These are phyloP conservation scores for Caloenas nicobarica DNA, from an alignment of 2,113 vertebrate species.

Conservation along the genomic window DNA sequence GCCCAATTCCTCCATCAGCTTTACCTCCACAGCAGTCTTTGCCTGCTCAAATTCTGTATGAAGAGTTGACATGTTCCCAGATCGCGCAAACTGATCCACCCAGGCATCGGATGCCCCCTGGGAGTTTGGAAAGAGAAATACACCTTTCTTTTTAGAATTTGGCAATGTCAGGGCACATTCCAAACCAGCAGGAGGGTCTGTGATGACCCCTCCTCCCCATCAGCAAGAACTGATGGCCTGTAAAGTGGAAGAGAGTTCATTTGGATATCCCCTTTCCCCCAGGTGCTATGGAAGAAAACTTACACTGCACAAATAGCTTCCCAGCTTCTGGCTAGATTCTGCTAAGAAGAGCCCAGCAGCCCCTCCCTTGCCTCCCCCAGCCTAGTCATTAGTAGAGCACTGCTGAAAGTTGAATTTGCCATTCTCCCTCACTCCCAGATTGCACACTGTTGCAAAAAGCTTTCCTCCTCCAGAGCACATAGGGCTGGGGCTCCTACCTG, in stretches of 20 bases:
- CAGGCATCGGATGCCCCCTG: slow-evolving; percentile 90
- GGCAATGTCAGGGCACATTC: neutral
- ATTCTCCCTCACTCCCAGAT: slow-evolving; percentile 30
- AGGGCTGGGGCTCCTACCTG: slow-evolving; percentile 85
- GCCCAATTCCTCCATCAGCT: neutral
- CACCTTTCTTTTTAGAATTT: slow-evolving; percentile 29
- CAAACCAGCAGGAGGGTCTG: neutral
- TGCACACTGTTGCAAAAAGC: neutral
- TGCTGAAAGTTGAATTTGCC: neutral
- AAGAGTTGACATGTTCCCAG: slow-evolving; percentile 67
- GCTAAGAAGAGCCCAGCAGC: neutral
- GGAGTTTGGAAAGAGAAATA: slow-evolving; percentile 52
- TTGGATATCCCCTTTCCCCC: neutral
- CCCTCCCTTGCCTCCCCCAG: neutral
- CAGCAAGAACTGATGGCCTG: neutral
- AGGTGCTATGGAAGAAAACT: neutral
- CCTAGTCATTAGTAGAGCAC: neutral
- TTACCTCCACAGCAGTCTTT: slow-evolving; percentile 96
- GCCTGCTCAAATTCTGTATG: slow-evolving; percentile 93
- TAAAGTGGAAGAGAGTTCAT: neutral
- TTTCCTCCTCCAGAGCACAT: slow-evolving; percentile 43
- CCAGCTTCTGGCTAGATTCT: slow-evolving; percentile 27
- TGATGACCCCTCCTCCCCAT: neutral
- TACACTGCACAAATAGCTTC: neutral
- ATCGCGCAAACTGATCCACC: slow-evolving; percentile 90